These are phyloP conservation scores for Villa cingulata DNA, from an alignment of 2,888 invertebrate species.

Conservation along the genomic window DNA sequence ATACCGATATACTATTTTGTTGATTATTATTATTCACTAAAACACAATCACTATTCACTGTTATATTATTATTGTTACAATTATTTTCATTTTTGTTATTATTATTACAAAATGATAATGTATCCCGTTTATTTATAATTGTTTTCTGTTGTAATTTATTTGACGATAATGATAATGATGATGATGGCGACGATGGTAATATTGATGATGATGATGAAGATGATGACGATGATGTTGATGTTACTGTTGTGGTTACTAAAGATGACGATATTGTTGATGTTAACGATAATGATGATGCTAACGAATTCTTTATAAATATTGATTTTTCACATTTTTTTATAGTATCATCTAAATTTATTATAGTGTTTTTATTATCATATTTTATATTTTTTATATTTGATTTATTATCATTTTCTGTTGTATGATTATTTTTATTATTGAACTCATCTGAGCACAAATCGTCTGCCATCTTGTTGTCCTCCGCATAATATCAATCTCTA, in stretches of 20 bases:
- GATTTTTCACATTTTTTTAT: neutral
- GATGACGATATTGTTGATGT: neutral
- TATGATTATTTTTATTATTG: constrained; percentile 9
- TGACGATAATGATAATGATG: constrained; percentile 1
- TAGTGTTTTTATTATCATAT: no score
- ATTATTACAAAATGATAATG: no score
- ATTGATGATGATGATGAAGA: neutral
- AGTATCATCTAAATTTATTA: neutral
- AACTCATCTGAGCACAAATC: constrained; percentile 49
- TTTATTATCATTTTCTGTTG: neutral
- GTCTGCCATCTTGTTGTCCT: constrained; percentile 60
- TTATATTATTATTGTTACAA: neutral
- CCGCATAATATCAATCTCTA: constrained; percentile 6
- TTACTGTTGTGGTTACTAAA: no score
- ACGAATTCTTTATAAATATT: neutral
- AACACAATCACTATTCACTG: neutral
- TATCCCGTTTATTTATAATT: neutral
- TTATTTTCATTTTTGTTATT: neutral
- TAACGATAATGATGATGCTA: neutral
- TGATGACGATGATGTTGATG: neutral
- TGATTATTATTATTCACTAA: neutral
- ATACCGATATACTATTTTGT: constrained; percentile 5
- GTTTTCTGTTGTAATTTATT: no score
- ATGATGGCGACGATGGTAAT: neutral
- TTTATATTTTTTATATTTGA: neutral